These are phyloP conservation scores for Nematolebias whitei DNA, from an alignment of 2,113 vertebrate species.

Conservation along the genomic window DNA sequence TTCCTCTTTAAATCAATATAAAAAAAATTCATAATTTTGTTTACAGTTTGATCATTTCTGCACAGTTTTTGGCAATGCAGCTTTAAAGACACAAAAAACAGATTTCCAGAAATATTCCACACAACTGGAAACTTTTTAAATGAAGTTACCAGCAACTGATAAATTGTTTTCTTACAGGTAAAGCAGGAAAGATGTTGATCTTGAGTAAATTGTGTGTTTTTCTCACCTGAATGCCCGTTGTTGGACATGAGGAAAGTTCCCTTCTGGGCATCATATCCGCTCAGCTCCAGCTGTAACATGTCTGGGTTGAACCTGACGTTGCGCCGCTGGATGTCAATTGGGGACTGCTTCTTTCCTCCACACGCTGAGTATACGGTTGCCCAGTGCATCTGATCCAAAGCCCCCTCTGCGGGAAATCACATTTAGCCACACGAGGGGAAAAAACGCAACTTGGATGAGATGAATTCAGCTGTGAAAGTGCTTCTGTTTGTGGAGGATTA, in stretches of 20 bases:
- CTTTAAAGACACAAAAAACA: too few relatives aligned
- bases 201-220: too few relatives aligned
- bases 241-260: conserved; percentile 84
- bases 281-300: conserved; percentile 78
- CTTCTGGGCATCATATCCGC: conserved; percentile 73
- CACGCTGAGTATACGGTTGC: conserved; percentile 78
- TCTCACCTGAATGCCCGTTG: conserved; percentile 89
- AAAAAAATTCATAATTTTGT: too few relatives aligned
- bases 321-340: conserved; percentile 85
- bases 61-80: too few relatives aligned
- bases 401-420: conserved; percentile 71
- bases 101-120: too few relatives aligned
- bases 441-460: not conserved
- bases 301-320: conserved; percentile 74
- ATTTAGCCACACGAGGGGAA: not conserved
- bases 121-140: too few relatives aligned
- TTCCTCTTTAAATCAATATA: too few relatives aligned
- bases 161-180: too few relatives aligned
- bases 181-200: not conserved
- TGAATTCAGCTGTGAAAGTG: not conserved
- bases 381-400: conserved; percentile 86
- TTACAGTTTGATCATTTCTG: too few relatives aligned
- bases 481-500: not conserved
- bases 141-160: too few relatives aligned
- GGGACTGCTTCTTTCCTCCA: conserved; percentile 84